phyloP scores from a whole-genome alignment of 2,797 vertebrate species.

The Halcyon chelicuti region DNA sequence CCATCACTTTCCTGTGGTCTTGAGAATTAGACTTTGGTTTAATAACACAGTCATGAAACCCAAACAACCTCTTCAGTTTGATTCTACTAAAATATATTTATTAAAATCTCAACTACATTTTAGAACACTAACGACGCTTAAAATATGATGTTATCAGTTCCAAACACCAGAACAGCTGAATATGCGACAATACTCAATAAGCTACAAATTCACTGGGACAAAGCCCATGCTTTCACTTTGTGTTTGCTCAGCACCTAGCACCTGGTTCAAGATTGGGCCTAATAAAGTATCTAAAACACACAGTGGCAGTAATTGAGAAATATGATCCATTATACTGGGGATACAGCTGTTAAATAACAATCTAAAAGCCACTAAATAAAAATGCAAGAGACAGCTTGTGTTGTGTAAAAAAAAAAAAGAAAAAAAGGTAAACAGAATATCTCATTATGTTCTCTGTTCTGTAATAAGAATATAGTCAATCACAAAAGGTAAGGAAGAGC shows the following conservation, averaged over 20 bases:
- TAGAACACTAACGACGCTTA: neutral
- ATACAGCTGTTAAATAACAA: neutral
- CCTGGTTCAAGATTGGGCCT: neutral
- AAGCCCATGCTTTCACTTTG: neutral
- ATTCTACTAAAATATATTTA: neutral
- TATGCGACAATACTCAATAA: neutral
- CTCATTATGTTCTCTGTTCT: neutral
- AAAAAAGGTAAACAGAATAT: neutral
- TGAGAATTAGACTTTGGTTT: neutral
- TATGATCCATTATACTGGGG: neutral
- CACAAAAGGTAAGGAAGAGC: neutral
- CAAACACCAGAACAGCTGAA: neutral
- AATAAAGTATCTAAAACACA: neutral
- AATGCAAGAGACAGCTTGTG: neutral
- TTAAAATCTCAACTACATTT: neutral
- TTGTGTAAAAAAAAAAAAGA: neutral
- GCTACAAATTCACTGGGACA: neutral
- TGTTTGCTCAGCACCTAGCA: neutral
- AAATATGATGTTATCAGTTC: neutral
- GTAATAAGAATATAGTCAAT: neutral
- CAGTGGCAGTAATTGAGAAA: neutral
- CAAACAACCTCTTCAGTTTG: neutral
- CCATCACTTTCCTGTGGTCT: neutral
- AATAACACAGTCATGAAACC: neutral
- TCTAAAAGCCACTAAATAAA: neutral